Evolutionary conservation across 2,888 invertebrate genomes (phyloP), one percentile per base, ranked within the genome.

Genomic region (Drosophila dives): DNA sequence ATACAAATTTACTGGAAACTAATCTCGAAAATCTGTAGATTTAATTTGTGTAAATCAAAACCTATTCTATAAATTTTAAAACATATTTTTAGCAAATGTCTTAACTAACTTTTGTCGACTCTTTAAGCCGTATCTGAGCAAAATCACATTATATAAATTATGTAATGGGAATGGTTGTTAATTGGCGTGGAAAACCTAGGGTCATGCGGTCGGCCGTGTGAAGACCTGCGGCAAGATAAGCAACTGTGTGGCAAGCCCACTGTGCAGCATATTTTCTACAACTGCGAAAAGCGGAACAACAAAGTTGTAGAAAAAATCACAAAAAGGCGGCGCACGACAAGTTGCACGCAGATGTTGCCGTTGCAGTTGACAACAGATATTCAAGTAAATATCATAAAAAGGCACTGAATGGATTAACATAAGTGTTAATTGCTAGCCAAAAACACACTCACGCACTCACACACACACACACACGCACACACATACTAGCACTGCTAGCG

Each of bases 121-220:
- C 59, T 66, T 64, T 50, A 67, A 62, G 48, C 10, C 15, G 26
- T 59, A 20, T 75, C 45, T 42, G 63, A 65, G 49, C 54, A 45
- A 26, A 56, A 56, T 36, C 53, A 76, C 49, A 66, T 83, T 83
- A 79, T 64, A 73, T 66, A 72, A 81, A 54, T 58, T 40, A 66
- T 68, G 61, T 70, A 64, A 64, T 79, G 77, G 63, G 77, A 81
- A 74, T 54, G 50, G 62, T 17, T 69, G 78, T 73, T 81, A 85
- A 85, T 87, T 85, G 83, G 76, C 78, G 80, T 84, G 85, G 86
- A 81, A 84, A 82, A 77, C 69, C 54, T 50, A 4, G 12, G 42
- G 63, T 50, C 45, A 45, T 23, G 23, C 12, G 45, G 45, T 60
- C 29, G 12, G 61, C 61, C 36, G 56, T 63, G 56, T 36, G 64